Base-by-base conservation (phyloP, 2,797 vertebrate species). In the Sebastes trivittatus region DNA sequence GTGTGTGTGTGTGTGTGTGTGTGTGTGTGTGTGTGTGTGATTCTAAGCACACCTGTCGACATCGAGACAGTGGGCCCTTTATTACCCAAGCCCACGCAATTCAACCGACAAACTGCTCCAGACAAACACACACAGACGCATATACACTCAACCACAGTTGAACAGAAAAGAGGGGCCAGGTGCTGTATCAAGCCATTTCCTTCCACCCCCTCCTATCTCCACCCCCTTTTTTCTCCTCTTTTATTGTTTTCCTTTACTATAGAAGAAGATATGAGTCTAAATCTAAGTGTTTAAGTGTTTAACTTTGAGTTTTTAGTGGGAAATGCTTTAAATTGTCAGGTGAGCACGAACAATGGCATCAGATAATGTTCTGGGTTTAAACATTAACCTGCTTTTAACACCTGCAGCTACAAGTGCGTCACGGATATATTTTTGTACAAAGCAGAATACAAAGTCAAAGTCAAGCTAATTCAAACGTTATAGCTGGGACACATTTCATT, bases 101-200 rank as follows among this genome's bases (percentile, higher is more conserved):
- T 77, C 58, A 90, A 83, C 89, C 7, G 81, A 75, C 72, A 81
- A 72, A 76, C 61, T 62, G 14, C 52, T 52, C 20, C 75, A 68
- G 6, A 66, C 71, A 74, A 6, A 70, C 25, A 30, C 65, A 74
- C 55, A 38, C 42, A 56, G 34, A 68, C 59, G 27, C 52, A 69
- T 69, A 69, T 69, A 61, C 25, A 52, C 36, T 18, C 27, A 83
- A 58, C 25, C 38, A 67, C 86, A 11, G 87, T 85, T 87, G 34
- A 88, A 87, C 36, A 85, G 72, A 81, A 70, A n/a, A 69, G 22
- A 74, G 36, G 30, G 72, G 82, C 81, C 90, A 93, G 89, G 87
- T 92, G 89, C 70, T 55, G 8, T 5, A 68, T 23, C 14, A 10
- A 77, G 11, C 30, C 60, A 36, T 52, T 72, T 85, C 72, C 72